Evolutionary conservation across 2,797 vertebrate genomes (phyloP).

Genomic region (Synanceia verrucosa): DNA sequence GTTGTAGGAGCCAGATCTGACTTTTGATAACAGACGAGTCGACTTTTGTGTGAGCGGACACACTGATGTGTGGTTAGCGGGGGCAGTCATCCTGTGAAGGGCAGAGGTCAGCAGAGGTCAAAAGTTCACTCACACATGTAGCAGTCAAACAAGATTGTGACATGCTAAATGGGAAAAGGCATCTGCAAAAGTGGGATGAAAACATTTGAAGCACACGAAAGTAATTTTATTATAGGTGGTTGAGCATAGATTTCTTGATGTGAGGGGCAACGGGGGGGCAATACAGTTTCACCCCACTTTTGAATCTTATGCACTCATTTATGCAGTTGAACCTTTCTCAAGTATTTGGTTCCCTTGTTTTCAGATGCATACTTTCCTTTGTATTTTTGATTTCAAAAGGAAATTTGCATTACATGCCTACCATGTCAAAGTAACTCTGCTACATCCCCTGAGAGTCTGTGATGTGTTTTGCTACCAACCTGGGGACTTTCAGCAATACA

Average conservation of each 20-base stretch:
- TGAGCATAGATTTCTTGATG: constrained; percentile 4
- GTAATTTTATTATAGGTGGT: not conserved
- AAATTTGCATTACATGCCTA: not conserved
- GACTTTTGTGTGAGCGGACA: constrained; percentile 70
- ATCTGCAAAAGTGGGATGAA: constrained; percentile 31
- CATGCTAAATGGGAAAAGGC: constrained; percentile 27
- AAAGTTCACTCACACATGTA: constrained; percentile 16
- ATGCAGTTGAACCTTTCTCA: not conserved
- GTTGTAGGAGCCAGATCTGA: constrained; percentile 69
- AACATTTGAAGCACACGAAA: constrained; percentile 7
- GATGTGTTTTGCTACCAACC: constrained; percentile 24
- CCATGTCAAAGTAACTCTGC: not conserved
- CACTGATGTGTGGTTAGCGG: constrained; percentile 67
- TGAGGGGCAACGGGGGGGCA: not conserved
- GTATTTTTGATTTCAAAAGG: not conserved
- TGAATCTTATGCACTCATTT: not conserved
- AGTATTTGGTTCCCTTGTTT: not conserved
- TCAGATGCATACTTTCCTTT: not conserved
- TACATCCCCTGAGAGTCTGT: not conserved
- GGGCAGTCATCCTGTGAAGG: constrained; percentile 72
- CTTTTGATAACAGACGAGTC: constrained; percentile 68
- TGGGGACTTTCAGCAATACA: constrained; percentile 21
- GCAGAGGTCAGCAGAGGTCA: constrained; percentile 64
- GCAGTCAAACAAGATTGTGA: constrained; percentile 34
- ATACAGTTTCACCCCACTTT: not conserved